Conservation (phyloP, 2,113 vertebrate genomes). For the Atlantisia rogersi region DNA sequence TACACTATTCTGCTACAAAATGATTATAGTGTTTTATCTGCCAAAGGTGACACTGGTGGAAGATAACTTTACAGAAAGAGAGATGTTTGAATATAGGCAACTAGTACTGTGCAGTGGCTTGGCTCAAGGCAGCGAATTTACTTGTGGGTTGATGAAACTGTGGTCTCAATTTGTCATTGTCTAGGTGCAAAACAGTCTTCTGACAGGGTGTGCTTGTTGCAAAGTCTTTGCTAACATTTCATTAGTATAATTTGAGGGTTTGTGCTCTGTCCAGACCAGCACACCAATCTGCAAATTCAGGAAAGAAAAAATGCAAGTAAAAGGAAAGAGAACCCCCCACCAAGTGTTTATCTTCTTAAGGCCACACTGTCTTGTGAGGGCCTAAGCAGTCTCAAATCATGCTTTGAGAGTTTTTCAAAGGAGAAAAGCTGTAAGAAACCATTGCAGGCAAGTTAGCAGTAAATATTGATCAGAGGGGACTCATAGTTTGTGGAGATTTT, state of each 20-base stretch:
- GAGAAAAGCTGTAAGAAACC: not conserved
- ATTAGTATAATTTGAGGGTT: not conserved
- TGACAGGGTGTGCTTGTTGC: not conserved
- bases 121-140: not conserved
- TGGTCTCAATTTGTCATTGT: constrained; percentile 6
- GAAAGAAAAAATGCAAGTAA: not conserved
- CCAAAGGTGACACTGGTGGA: constrained; percentile 38
- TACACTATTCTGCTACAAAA: constrained; percentile 56
- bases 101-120: not conserved
- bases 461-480: not conserved
- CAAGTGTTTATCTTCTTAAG: constrained; percentile 46
- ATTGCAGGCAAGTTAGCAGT: not conserved
- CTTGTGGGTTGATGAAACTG: not conserved
- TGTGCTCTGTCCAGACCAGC: not conserved
- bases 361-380: constrained; percentile 1
- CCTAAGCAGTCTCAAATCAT: not conserved
- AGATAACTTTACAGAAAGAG: constrained; percentile 31
- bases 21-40: constrained; percentile 66
- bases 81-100: not conserved
- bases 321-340: not conserved
- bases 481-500: not conserved
- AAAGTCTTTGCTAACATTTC: not conserved
- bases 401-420: constrained; percentile 51
- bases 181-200: not conserved
- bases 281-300: not conserved